A percentile compares a stretch with the other conserved stretches of the same genome.
Conservation (phyloP, 2,888 invertebrate species). For the Drosophila demipolita region DNA sequence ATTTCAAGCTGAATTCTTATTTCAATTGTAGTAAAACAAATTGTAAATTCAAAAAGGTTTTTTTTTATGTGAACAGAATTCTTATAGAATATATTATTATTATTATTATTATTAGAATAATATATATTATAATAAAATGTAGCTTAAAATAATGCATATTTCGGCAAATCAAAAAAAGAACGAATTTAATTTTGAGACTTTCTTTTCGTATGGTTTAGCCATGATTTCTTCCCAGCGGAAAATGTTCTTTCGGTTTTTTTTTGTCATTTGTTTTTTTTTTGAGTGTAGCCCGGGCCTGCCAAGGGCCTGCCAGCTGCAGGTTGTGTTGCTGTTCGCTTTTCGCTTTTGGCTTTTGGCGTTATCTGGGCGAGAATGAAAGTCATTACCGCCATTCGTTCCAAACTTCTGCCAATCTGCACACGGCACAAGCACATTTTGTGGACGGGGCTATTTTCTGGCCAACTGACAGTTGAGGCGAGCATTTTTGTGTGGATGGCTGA, state of each 20-base stretch:
- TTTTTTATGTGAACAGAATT: not conserved
- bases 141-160: not conserved
- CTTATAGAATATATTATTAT: too few species aligned
- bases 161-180: not conserved
- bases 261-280: not conserved
- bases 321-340: slow-evolving; percentile 19
- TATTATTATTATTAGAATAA: too few species aligned
- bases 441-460: not conserved
- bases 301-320: slow-evolving; percentile 36
- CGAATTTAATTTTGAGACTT: not conserved
- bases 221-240: not conserved
- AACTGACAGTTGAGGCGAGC: not conserved
- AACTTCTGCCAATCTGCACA: slow-evolving; percentile 51
- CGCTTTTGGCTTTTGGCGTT: slow-evolving; percentile 56
- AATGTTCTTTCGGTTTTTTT: not conserved
- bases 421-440: slow-evolving; percentile 50
- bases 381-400: slow-evolving; percentile 82
- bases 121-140: not conserved
- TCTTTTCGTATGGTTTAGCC: not conserved
- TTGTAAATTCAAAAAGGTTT: not conserved
- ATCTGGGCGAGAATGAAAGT: slow-evolving; percentile 81
- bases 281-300: not conserved
- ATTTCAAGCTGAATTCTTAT: not conserved
- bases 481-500: slow-evolving; percentile 3
- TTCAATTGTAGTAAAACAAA: not conserved